Evolutionary conservation across 2,113 vertebrate species (phyloP).

Genomic region (Osmerus mordax): DNA sequence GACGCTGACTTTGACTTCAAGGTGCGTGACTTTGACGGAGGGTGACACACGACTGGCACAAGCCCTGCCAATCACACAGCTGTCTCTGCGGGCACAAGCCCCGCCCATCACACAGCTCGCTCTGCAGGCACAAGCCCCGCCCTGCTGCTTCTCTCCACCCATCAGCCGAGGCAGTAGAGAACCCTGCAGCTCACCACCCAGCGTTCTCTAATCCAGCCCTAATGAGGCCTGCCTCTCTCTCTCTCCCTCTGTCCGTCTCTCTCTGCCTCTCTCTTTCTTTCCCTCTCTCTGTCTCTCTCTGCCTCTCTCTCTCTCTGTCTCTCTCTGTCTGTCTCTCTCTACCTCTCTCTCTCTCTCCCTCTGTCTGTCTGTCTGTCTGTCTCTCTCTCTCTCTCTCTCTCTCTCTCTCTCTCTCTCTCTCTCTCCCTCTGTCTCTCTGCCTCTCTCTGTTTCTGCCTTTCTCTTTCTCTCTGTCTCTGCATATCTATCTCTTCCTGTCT

Average conservation of each 20-base stretch:
- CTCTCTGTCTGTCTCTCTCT: neutral
- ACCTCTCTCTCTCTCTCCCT: neutral
- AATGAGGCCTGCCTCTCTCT: conserved; percentile 24
- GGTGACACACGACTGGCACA: neutral
- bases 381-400: neutral
- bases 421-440: neutral
- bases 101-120: neutral
- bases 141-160: conserved; percentile 1
- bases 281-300: neutral
- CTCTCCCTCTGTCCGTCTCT: neutral
- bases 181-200: neutral
- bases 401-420: neutral
- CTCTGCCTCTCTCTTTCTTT: neutral
- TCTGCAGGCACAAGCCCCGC: conserved; percentile 2
- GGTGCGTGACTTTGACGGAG: conserved; percentile 66
- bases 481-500: conserved; percentile 9
- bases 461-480: neutral
- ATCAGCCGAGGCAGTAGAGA: neutral
- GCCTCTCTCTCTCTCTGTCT: neutral
- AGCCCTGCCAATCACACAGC: neutral
- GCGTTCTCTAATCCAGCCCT: conserved; percentile 16
- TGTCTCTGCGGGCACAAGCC: conserved; percentile 1
- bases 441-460: neutral
- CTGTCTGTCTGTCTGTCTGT: neutral
- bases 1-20: conserved; percentile 97